Conservation (phyloP, 2,113 vertebrate species). For the Semnopithecus entellus region DNA sequence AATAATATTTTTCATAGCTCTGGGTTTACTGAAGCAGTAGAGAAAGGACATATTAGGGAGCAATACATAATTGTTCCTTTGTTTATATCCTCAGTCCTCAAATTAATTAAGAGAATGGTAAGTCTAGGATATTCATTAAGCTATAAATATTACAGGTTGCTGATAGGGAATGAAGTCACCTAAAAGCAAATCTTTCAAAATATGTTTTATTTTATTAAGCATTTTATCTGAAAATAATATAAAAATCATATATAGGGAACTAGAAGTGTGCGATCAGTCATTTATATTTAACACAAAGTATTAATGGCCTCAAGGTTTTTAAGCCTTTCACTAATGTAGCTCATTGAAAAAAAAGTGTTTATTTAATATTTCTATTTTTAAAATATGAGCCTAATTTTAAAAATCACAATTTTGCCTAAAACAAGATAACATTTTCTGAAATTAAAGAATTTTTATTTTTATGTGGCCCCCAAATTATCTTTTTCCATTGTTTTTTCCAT, state of each 20-base stretch:
- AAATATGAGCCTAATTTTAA: not conserved
- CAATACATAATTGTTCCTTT: not conserved
- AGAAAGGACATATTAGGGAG: not conserved
- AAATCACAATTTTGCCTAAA: not conserved
- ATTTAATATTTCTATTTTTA: not conserved
- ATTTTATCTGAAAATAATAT: not conserved
- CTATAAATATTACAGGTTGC: not conserved
- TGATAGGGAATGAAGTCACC: not conserved
- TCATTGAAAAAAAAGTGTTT: not conserved
- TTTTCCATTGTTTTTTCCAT: not conserved
- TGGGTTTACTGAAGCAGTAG: not conserved
- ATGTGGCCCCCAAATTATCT: not conserved
- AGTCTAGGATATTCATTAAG: not conserved
- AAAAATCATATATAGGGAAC: not conserved
- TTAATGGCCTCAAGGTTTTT: not conserved
- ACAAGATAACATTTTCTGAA: not conserved
- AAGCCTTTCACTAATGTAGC: not conserved
- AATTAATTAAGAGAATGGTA: not conserved
- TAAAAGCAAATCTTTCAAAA: not conserved
- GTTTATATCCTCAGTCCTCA: not conserved
- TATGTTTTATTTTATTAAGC: not conserved
- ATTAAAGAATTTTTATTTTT: not conserved
- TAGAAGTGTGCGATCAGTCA: not conserved
- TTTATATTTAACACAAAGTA: not conserved
- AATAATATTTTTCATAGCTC: not conserved